A percentile compares a stretch with the other conserved stretches of the same genome.
These are phyloP conservation scores for Aelia acuminata DNA, from an alignment of 2,888 invertebrate species.

Conservation along the genomic window DNA sequence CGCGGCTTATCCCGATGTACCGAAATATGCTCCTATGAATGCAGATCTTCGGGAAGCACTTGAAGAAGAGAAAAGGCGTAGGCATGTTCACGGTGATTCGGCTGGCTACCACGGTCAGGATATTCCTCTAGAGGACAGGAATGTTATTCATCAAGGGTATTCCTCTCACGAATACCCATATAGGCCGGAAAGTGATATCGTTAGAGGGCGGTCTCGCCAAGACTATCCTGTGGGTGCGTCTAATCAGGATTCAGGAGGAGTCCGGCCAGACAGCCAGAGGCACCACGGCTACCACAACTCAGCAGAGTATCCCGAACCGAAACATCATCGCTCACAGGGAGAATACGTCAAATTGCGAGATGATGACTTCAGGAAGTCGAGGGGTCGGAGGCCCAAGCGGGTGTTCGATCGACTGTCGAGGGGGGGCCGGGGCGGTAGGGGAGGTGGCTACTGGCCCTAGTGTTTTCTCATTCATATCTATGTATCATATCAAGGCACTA, in stretches of 20 bases:
- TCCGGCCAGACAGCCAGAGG: not conserved
- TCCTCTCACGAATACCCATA: conserved; percentile 9
- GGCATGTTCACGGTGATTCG: not conserved
- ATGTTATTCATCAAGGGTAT: not conserved
- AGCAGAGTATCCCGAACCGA: not conserved
- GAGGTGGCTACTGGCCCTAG: conserved; percentile 28
- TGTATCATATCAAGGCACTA: not conserved
- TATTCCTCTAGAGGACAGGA: not conserved
- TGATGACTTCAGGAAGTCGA: conserved; percentile 21
- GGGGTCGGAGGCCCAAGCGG: conserved; percentile 4
- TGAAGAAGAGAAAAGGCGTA: conserved; percentile 54
- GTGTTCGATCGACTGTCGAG: conserved; percentile 50
- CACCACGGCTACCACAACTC: conserved; percentile 5
- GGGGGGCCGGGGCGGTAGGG: conserved; percentile 42
- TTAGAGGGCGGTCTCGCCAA: not conserved
- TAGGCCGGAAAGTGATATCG: not conserved
- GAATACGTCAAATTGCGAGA: not conserved
- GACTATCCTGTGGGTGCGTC: not conserved
- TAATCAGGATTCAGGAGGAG: not conserved
- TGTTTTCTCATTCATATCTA: not conserved
- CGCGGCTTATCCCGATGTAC: not conserved
- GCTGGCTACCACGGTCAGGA: conserved; percentile 19
- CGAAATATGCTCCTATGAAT: not conserved
- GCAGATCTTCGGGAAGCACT: conserved; percentile 55
- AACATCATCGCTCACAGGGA: not conserved